Evolutionary conservation across 30 jellyfish, hydroid and myxozoan genomes (phyloP), one percentile per base, ranked within the genome.

Genomic region (Haliclystus octoradiatus): DNA sequence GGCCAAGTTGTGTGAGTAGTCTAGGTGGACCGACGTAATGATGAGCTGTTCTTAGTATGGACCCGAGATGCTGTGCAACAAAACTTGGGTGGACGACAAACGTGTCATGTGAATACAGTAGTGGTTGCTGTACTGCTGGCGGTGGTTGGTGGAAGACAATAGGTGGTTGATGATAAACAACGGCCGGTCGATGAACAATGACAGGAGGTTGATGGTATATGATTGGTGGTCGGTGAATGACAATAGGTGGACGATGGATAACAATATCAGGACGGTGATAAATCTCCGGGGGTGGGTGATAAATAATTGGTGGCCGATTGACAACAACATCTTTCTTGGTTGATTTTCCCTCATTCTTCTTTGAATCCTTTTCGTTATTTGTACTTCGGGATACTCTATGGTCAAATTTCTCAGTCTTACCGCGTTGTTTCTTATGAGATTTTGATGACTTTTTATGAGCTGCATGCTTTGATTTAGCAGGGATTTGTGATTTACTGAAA

Each of bases 161-260:
- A 26, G 95, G 95, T 7, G 95, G 95, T 47, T 84, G 95, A 77
- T 84, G 95, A 35, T 84, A 84, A 14, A 84, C 95, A 93, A 93
- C 83, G 76, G 95, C 61, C 2, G 95, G 95, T 28, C 95, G 82
- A 52, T 84, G 95, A 30, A 84, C 95, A 51, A 84, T 84, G 27
- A 84, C 95, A 2, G 95, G 95, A 25, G 95, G 95, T 46, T 84
- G 95, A 49, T 84, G 95, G 68, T 84, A 84, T 3, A 84, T 84
- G 82, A 84, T 84, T 26, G 95, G 77, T 13, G 95, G 95, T 22
- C 95, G 82, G 50, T 84, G 95, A 50, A 84, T 84, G 50, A 84
- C 80, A 50, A 84, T 62, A 15, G 95, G 95, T 33, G 95, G 95
- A 33, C 95, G 61, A 74, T 84, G 95, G 28, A 84, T 93, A 62